Evolutionary conservation across 2,888 invertebrate species (phyloP).

Genomic region (Cybosia mesomella): DNA sequence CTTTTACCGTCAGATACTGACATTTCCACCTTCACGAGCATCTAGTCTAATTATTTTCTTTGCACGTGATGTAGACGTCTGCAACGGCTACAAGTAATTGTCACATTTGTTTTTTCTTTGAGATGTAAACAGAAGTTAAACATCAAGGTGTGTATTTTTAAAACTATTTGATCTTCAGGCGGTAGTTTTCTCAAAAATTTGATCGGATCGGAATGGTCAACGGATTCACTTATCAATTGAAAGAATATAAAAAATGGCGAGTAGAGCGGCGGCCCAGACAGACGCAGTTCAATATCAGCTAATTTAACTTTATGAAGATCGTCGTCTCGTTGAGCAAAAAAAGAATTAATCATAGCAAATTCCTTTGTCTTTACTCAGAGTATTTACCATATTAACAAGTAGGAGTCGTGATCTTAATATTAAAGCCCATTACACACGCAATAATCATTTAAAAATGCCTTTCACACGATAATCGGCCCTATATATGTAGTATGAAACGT

Average conservation of each 20-base stretch:
- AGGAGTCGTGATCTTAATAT: conserved; percentile 38
- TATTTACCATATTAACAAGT: conserved; percentile 8
- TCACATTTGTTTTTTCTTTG: neutral
- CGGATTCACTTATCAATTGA: conserved; percentile 23
- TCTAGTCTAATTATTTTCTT: conserved; percentile 15
- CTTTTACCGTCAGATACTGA: conserved; percentile 37
- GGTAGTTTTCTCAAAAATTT: neutral
- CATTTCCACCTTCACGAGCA: conserved; percentile 32
- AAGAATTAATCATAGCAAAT: neutral
- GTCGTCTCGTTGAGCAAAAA: conserved; percentile 7
- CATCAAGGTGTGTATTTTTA: neutral
- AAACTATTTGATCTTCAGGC: no score
- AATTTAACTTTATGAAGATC: conserved; percentile 21
- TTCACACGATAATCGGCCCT: conserved; percentile 54
- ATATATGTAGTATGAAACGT: conserved; percentile 58
- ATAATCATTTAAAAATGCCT: conserved; percentile 55
- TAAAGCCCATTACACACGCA: conserved; percentile 49
- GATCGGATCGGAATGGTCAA: neutral
- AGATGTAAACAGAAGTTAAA: neutral
- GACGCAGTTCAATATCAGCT: conserved; percentile 41
- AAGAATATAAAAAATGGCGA: conserved; percentile 22
- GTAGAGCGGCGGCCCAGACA: conserved; percentile 26
- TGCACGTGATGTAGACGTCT: neutral
- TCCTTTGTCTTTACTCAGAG: neutral
- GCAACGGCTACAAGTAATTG: neutral